phyloP scores from a whole-genome alignment of 2,797 vertebrate genomes.

The Astyanax mexicanus region DNA sequence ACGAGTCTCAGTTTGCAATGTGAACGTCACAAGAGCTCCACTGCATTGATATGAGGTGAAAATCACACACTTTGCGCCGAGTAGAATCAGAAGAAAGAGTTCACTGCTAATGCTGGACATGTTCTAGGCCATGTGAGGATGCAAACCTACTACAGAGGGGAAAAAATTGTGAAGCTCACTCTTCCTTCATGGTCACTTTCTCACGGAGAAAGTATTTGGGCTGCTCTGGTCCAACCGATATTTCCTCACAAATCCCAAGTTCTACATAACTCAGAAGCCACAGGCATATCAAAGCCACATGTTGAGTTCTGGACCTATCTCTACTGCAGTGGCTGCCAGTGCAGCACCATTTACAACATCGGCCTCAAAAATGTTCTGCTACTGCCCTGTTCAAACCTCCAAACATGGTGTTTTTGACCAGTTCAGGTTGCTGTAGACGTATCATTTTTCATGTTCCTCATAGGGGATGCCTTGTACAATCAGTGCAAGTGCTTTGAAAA shows the following conservation, averaged over 20 bases:
- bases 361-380: conserved; percentile 19
- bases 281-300: conserved; percentile 56
- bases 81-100: neutral
- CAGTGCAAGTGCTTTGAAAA: conserved; percentile 40
- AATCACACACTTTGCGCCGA: neutral
- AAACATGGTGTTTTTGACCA: neutral
- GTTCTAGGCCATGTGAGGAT: conserved; percentile 28
- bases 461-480: conserved; percentile 32
- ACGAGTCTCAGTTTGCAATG: no score
- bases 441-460: conserved; percentile 30
- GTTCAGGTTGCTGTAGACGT: conserved; percentile 26
- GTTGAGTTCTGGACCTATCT: conserved; percentile 41
- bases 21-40: no score
- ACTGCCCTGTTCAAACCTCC: conserved; percentile 12
- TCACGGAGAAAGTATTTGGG: conserved; percentile 33
- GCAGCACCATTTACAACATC: conserved; percentile 34
- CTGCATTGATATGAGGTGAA: no score
- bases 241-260: conserved; percentile 39
- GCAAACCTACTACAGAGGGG: conserved; percentile 24
- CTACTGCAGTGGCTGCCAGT: conserved; percentile 35
- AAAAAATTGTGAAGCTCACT: conserved; percentile 28
- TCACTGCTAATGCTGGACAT: conserved; percentile 13
- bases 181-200: conserved; percentile 35
- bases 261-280: conserved; percentile 44
- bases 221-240: conserved; percentile 21